These are phyloP conservation scores for Grammomys surdaster DNA, from an alignment of 2,113 vertebrate species.

Conservation along the genomic window DNA sequence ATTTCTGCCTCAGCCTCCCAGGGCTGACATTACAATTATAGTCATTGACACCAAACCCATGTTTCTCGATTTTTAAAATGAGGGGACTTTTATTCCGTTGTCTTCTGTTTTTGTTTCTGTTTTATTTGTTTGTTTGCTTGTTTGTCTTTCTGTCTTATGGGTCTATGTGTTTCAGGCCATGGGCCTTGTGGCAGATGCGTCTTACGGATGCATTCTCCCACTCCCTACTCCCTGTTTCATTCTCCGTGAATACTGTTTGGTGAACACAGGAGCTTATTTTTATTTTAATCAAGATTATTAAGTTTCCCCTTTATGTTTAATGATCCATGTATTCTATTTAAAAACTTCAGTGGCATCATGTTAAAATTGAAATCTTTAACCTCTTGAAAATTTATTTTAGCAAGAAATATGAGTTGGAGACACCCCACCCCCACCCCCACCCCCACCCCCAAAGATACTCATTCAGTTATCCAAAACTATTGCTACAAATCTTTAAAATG, in stretches of 20 bases:
- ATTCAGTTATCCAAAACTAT: neutral
- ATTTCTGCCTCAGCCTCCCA: neutral
- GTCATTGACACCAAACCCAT: neutral
- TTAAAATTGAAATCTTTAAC: slow-evolving; percentile 34
- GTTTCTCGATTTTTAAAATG: neutral
- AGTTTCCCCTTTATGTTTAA: too few species aligned
- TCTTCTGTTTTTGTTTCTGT: neutral
- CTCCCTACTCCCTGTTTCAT: neutral
- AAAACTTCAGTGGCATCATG: neutral
- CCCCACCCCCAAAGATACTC: neutral
- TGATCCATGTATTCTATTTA: neutral
- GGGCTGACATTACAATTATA: neutral
- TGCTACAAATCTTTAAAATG: slow-evolving; percentile 26
- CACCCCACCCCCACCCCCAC: slow-evolving; percentile 3
- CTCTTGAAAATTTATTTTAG: slow-evolving; percentile 36
- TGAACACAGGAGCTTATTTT: neutral
- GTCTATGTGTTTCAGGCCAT: neutral
- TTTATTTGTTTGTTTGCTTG: too few species aligned
- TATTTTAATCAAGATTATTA: too few species aligned
- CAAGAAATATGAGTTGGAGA: neutral
- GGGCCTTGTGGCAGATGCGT: neutral
- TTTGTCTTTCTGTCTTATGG: neutral
- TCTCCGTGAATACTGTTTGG: neutral
- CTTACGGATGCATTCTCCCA: neutral
- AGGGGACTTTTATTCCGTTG: neutral